Percentiles rank a stretch among this genome's conserved stretches.
phyloP scores from a whole-genome alignment of 2,888 invertebrate genomes.

The Eristalinus sepulchralis region DNA sequence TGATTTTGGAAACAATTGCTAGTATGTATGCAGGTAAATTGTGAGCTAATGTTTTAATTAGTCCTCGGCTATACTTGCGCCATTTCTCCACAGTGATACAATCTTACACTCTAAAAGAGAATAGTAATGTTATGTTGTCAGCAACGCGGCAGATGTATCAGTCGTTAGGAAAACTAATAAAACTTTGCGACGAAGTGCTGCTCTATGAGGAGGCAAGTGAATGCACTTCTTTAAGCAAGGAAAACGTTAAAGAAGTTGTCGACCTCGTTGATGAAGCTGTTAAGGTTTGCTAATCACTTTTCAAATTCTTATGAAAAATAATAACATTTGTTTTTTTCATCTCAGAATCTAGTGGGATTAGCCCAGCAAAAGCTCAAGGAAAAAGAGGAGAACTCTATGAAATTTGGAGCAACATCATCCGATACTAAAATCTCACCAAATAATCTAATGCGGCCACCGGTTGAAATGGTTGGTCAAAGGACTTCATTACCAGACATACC shows the following conservation, averaged over 20 bases:
- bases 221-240: conserved; percentile 82
- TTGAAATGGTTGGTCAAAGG: conserved; percentile 83
- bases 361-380: conserved; percentile 91
- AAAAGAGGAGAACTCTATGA: conserved; percentile 80
- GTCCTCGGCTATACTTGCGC: neutral
- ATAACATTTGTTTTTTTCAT: conserved; percentile 9
- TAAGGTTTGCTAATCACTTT: conserved; percentile 81
- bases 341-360: conserved; percentile 87
- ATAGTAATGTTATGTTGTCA: conserved; percentile 82
- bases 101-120: conserved; percentile 79
- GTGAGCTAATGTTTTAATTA: neutral
- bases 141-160: conserved; percentile 94
- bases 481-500: conserved; percentile 91
- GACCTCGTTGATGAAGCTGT: conserved; percentile 88
- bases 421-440: conserved; percentile 74
- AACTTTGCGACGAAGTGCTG: conserved; percentile 94
- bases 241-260: conserved; percentile 86
- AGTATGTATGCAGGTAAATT: conserved; percentile 88
- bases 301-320: neutral
- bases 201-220: conserved; percentile 82
- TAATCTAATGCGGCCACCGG: conserved; percentile 77
- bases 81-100: conserved; percentile 76
- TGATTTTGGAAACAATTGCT: conserved; percentile 95
- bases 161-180: conserved; percentile 92
- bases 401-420: conserved; percentile 73